Conservation (phyloP, 2,113 vertebrate species). For the Sphyrna mokarran region DNA sequence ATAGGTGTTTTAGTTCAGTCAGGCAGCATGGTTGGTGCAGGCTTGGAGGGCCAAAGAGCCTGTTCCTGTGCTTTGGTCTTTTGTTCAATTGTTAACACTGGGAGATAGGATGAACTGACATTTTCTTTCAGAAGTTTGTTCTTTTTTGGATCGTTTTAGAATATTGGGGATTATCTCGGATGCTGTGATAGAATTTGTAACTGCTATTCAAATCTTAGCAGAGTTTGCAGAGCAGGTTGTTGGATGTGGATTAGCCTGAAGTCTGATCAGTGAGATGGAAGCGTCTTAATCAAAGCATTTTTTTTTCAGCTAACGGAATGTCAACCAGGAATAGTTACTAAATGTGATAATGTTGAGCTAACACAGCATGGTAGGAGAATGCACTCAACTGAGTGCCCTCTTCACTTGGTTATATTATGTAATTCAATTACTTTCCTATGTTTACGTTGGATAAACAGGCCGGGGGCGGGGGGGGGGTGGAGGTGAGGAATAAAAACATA, state of each 20-base stretch:
- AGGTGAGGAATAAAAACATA: not conserved
- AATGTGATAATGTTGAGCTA: not conserved
- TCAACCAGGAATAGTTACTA: not conserved
- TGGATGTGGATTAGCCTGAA: not conserved
- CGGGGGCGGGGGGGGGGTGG: no score
- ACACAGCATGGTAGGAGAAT: not conserved
- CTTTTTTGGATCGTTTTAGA: not conserved
- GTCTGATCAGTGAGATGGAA: not conserved
- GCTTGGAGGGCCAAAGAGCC: no score
- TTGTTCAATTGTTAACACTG: not conserved
- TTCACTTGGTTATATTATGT: not conserved
- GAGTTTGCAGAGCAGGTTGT: not conserved
- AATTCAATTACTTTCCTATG: not conserved
- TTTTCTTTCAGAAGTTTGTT: not conserved
- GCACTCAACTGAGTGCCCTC: not conserved
- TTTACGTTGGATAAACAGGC: not conserved
- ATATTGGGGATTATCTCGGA: not conserved
- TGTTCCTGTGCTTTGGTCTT: no score
- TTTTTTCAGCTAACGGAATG: not conserved
- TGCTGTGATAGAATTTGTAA: not conserved
- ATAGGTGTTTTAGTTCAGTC: no score
- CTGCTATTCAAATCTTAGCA: not conserved
- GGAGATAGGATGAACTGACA: not conserved
- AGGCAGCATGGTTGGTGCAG: no score
- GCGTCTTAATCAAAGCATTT: not conserved